Evolutionary conservation across 1,140 invertebrate species (phyloP), one percentile per base, ranked within the genome.

Genomic region (Atta cephalotes): DNA sequence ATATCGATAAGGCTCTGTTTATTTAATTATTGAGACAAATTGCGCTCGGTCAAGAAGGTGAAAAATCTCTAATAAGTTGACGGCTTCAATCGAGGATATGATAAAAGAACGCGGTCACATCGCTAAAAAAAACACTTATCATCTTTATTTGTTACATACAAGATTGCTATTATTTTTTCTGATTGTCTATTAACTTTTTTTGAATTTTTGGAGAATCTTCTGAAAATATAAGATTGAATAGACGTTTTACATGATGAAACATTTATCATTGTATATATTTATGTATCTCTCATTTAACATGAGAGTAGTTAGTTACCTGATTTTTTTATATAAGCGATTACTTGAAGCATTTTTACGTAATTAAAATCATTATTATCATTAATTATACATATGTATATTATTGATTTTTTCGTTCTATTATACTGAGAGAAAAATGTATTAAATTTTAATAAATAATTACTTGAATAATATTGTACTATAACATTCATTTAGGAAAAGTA

Each of bases 11-110:
- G 28, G n/a, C 49, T n/a, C 9, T 63, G 14, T 6, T 60, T 18
- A 63, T 9, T 0, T 16, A 53, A 71, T 76, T 76, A 76, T 84
- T 28, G 68, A 74, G 10, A 62, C 12, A 16, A 68, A n/a, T 53
- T 21, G 21, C 21, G 14, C 7, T 28, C 68, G 39, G 66, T 72
- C 68, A 74, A 82, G 68, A 56, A 28, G 28, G 25, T 21, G 25
- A 72, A 49, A 49, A 10, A 60, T 84, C 60, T 31, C 56, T 76
- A 35, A 35, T 35, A 35, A n/a, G 56, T 16, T 74, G 18, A 74
- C 39, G 70, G 39, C 68, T 82, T 31, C 9, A 60, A 18, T 76
- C 80, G 51, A 84, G 80, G 80, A 60, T 74, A 18, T 51, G 18
- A 74, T 62, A 12, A 18, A 82, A 84, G 70, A 68, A 7, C 68